Percentiles rank a stretch among this genome's conserved stretches.
phyloP scores from a whole-genome alignment of 2,113 vertebrate genomes.

The Xyrauchen texanus region DNA sequence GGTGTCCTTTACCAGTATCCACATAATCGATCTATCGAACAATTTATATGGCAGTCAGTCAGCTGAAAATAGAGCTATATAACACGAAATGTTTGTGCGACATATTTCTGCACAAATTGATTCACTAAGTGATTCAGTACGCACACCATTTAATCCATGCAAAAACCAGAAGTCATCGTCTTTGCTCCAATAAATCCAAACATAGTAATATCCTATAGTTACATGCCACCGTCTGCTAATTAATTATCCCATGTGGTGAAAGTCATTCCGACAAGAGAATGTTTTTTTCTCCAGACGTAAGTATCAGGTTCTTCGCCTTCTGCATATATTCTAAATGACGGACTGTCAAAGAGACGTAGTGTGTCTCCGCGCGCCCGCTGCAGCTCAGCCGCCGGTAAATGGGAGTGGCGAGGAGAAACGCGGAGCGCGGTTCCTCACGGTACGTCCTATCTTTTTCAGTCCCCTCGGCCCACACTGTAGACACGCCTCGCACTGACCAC shows the following conservation, averaged over 20 bases:
- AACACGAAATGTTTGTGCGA: not conserved
- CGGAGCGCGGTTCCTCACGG: conserved; percentile 20
- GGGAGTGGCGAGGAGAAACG: conserved; percentile 36
- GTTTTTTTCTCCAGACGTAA: not conserved
- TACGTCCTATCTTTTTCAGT: conserved; percentile 39
- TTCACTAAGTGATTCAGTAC: not conserved
- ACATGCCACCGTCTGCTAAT: not conserved
- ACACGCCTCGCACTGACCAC: conserved; percentile 11
- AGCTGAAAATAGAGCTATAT: not conserved
- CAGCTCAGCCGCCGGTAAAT: conserved; percentile 27
- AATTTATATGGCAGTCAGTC: conserved; percentile 16
- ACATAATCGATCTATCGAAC: conserved; percentile 31
- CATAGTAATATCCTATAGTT: conserved; percentile 10
- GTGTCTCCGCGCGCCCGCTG: conserved; percentile 6
- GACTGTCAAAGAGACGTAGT: not conserved
- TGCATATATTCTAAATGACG: not conserved
- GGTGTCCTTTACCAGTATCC: conserved; percentile 60
- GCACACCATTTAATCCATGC: conserved; percentile 8
- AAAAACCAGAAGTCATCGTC: conserved; percentile 11
- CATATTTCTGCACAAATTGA: conserved; percentile 13
- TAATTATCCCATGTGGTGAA: conserved; percentile 2
- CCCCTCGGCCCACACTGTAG: conserved; percentile 22
- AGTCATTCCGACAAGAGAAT: not conserved
- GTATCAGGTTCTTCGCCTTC: not conserved
- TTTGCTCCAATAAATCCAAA: conserved; percentile 7